Percentiles rank a stretch among this genome's conserved stretches.
Evolutionary conservation across 2,797 vertebrate species (phyloP).

Genomic region (Dipus sagitta): DNA sequence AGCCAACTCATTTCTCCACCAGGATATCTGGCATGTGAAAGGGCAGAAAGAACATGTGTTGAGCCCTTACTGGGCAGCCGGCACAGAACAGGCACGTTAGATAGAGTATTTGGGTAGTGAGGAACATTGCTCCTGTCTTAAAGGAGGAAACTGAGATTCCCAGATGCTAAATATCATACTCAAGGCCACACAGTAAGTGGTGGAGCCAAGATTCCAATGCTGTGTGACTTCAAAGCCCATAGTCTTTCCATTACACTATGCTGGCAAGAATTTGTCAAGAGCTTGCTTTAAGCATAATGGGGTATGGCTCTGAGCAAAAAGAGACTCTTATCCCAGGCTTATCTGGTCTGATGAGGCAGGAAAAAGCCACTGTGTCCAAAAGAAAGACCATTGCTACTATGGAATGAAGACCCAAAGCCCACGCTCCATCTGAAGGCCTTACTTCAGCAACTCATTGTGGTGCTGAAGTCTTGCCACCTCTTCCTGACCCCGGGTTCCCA

Average conservation of each 20-base stretch:
- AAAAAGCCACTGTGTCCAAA: constrained; percentile 52
- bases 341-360: constrained; percentile 32
- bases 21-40: neutral
- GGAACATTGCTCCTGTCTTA: constrained; percentile 73
- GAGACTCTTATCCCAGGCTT: constrained; percentile 42
- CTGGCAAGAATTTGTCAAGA: constrained; percentile 77
- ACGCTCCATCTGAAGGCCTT: neutral
- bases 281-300: constrained; percentile 71
- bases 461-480: constrained; percentile 71
- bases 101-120: constrained; percentile 37
- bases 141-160: constrained; percentile 80
- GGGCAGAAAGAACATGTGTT: neutral
- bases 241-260: constrained; percentile 82
- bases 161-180: constrained; percentile 78
- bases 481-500: constrained; percentile 78
- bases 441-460: neutral
- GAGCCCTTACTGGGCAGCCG: constrained; percentile 19
- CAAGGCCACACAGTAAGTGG: constrained; percentile 80
- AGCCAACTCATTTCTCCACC: neutral
- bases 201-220: constrained; percentile 81
- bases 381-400: neutral
- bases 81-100: constrained; percentile 33
- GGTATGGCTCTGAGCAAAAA: constrained; percentile 69
- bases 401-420: neutral
- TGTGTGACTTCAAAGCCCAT: constrained; percentile 81